These are phyloP conservation scores for Eidolon dupreanum DNA, from an alignment of 2,797 vertebrate genomes.

Conservation along the genomic window DNA sequence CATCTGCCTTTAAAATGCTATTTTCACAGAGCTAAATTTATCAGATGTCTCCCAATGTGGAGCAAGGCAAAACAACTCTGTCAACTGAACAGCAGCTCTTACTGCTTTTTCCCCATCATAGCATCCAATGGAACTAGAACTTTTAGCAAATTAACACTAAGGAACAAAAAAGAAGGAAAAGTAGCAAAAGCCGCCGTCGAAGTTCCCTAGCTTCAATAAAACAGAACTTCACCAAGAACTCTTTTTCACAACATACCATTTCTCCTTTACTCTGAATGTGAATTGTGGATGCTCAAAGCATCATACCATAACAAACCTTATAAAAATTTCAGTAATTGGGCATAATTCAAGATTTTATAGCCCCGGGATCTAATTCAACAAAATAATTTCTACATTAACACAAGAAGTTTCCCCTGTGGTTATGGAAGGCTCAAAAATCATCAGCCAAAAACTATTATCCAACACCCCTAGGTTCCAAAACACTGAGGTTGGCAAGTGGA, in stretches of 20 bases:
- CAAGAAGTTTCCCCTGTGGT: conserved; percentile 1
- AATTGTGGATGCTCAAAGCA: neutral
- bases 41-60: neutral
- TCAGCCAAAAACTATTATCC: neutral
- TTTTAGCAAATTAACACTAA: neutral
- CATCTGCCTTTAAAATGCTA: conserved; percentile 46
- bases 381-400: conserved; percentile 44
- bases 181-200: neutral
- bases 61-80: conserved; percentile 20
- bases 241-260: neutral
- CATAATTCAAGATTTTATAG: conserved; percentile 1
- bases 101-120: neutral
- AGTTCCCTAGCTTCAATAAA: conserved; percentile 10
- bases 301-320: neutral
- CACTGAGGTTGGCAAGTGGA: neutral
- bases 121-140: neutral
- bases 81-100: neutral
- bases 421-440: conserved; percentile 17
- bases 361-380: conserved; percentile 1
- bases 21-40: conserved; percentile 48
- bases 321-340: neutral
- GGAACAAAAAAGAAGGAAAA: neutral
- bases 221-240: neutral
- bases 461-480: neutral
- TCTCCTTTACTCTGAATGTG: neutral